Conservation (phyloP, 1,140 invertebrate genomes). For the Lordiphosa clarofinis region DNA sequence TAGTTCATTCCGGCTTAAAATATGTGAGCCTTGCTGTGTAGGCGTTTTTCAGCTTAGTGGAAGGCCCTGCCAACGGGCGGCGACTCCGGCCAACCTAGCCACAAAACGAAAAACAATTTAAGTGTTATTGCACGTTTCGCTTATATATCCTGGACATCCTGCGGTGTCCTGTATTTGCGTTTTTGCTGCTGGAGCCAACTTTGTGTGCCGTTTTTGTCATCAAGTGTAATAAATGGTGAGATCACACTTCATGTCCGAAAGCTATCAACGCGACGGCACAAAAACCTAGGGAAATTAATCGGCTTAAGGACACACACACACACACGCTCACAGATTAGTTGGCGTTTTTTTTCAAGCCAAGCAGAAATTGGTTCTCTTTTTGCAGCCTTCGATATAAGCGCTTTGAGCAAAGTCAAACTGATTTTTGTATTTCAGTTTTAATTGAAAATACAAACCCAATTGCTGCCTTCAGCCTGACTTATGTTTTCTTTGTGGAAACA, state of each 20-base stretch:
- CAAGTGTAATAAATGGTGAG: conserved; percentile 39
- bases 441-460: conserved; percentile 33
- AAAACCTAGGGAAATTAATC: conserved; percentile 35
- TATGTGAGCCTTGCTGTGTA: conserved; percentile 8
- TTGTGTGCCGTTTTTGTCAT: conserved; percentile 34
- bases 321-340: neutral
- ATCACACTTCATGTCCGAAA: conserved; percentile 28
- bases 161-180: conserved; percentile 4
- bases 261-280: conserved; percentile 12
- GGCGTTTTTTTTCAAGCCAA: no score
- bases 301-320: conserved; percentile 29
- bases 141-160: conserved; percentile 29
- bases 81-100: conserved; percentile 15
- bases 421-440: conserved; percentile 28
- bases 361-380: no score
- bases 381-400: neutral
- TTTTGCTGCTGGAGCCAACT: conserved; percentile 2
- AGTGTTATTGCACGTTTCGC: conserved; percentile 53
- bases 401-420: conserved; percentile 5
- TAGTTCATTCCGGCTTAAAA: conserved; percentile 10
- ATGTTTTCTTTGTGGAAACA: conserved; percentile 4
- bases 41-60: conserved; percentile 2
- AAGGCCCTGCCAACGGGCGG: conserved; percentile 12
- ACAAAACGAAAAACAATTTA: conserved; percentile 42
- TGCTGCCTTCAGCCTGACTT: conserved; percentile 10